A percentile compares a stretch with the other conserved stretches of the same genome.
These are phyloP conservation scores for Macroglossus sobrinus DNA, from an alignment of 2,113 vertebrate species.

Conservation along the genomic window DNA sequence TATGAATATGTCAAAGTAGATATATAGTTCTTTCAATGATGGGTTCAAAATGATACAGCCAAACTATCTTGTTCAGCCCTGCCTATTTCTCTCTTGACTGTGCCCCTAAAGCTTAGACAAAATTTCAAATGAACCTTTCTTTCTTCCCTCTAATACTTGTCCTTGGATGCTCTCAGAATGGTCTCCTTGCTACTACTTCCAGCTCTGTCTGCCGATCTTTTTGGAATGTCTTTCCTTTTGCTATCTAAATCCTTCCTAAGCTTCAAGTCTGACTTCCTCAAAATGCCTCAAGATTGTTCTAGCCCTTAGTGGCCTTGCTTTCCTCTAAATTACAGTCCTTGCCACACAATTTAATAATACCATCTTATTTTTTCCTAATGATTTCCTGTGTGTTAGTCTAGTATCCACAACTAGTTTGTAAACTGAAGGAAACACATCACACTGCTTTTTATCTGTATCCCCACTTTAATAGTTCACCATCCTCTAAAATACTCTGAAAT, in stretches of 20 bases:
- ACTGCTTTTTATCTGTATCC: neutral
- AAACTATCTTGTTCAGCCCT: neutral
- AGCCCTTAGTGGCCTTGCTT: neutral
- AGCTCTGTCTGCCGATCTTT: slow-evolving; percentile 8
- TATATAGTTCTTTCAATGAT: neutral
- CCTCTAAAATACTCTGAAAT: slow-evolving; percentile 27
- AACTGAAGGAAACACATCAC: neutral
- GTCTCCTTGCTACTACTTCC: neutral
- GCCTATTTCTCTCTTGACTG: neutral
- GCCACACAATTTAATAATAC: slow-evolving; percentile 15
- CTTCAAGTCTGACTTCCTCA: slow-evolving; percentile 45
- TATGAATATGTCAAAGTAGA: slow-evolving; percentile 38
- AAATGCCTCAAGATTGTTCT: neutral
- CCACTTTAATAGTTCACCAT: slow-evolving; percentile 4
- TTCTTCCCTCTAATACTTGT: neutral
- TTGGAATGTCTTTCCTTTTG: slow-evolving; percentile 29
- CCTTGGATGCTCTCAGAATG: neutral
- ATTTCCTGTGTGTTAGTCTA: slow-evolving; percentile 15
- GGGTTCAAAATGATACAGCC: neutral
- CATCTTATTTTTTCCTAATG: neutral
- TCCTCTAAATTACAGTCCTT: neutral
- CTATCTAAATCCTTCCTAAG: slow-evolving; percentile 39
- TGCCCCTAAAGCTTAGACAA: neutral
- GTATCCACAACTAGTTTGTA: neutral
- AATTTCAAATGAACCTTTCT: neutral